Evolutionary conservation across 2,797 vertebrate genomes (phyloP).

Genomic region (Allobates femoralis): DNA sequence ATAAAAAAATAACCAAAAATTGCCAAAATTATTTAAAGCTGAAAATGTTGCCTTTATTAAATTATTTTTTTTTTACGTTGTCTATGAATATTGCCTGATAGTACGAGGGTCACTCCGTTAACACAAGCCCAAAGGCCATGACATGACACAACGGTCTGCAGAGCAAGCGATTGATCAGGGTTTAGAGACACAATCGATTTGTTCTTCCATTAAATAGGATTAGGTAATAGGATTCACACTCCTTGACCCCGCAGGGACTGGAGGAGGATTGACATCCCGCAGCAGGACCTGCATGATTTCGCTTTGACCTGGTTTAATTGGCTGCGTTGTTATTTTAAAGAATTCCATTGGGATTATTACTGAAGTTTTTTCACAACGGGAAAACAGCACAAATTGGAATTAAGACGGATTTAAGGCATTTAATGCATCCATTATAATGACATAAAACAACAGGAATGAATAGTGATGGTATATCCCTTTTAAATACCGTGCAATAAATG

Average conservation of each 20-base stretch:
- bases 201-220: not conserved
- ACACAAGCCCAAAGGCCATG: not conserved
- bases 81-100: no score
- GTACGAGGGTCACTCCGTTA: no score
- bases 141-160: not conserved
- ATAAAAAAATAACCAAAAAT: no score
- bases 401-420: no score
- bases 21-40: no score
- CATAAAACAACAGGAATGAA: no score
- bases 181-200: not conserved
- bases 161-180: not conserved
- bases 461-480: no score
- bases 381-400: no score
- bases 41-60: no score
- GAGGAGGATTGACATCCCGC: constrained; percentile 13
- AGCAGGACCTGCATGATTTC: constrained; percentile 24
- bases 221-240: not conserved
- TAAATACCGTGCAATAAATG: no score
- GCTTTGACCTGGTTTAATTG: constrained; percentile 47
- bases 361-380: not conserved
- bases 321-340: not conserved
- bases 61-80: no score
- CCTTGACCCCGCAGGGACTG: not conserved
- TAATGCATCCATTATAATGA: no score
- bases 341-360: constrained; percentile 39